Base-by-base conservation (phyloP, 92 coral and sea anemone genomes). In the Phenganax marumi region DNA sequence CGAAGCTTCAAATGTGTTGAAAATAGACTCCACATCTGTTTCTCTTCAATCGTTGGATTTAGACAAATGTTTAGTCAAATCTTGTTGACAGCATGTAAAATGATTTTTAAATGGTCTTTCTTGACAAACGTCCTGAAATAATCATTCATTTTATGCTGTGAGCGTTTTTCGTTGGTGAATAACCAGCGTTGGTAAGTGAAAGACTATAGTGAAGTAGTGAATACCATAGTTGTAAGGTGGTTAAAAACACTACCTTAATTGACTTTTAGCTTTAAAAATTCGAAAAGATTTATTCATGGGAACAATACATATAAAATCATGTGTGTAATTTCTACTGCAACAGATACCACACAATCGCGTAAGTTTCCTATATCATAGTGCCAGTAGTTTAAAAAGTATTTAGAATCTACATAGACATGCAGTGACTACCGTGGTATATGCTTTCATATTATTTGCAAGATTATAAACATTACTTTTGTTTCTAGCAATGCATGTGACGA, bases 1-100 rank as follows among this genome's bases (percentile, higher is more conserved):
- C 43, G 10, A 8, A 5, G 25, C 18, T 26, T 19, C 43, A 19
- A 19, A 62, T 39, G 22, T n/a, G 26, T 60, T 19, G 18, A 62
- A 62, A 19, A 19, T 62, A 7, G 68, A 19, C 43, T n/a, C 22
- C 63, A 62, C 68, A 18, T 62, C 33, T 18, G 22, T 8, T 19
- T 7, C 68, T 19, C 33, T 62, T 62, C 68, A 56, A 14, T 56
- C 63, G 25, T 6, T 23, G 33, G 68, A 19, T 62, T 62, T 39
- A 18, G 68, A 23, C 25, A 19, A 7, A 23, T 62, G 33, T 62
- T 62, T 18, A 62, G 68, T 10, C 33, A 62, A 23, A 62, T 19
- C 68, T 18, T 62, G 68, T 62, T 62, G 68, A 62, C 68, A 62
- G 68, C 68, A 62, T 39, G n/a, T 58, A 18, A 62, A 62, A 62